These are phyloP conservation scores for Empidonax alnorum DNA, from an alignment of 2,113 vertebrate genomes.

Conservation along the genomic window DNA sequence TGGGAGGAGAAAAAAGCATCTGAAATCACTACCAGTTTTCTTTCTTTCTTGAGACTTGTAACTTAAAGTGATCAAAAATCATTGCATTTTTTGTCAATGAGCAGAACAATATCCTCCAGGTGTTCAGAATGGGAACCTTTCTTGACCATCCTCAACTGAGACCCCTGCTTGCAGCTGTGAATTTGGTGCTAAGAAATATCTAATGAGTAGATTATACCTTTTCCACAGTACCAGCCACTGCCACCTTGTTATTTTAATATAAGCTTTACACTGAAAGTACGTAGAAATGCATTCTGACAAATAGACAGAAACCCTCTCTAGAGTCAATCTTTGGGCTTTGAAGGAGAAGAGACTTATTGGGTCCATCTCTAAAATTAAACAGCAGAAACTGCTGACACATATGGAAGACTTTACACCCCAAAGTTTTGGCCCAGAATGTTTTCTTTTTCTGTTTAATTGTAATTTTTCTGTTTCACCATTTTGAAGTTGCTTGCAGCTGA, in stretches of 20 bases:
- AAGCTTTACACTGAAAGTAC: background rate
- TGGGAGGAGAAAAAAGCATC: slow-evolving; percentile 35
- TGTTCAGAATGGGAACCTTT: background rate
- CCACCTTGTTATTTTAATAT: background rate
- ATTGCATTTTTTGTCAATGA: slow-evolving; percentile 29
- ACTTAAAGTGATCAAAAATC: background rate
- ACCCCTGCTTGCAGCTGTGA: background rate
- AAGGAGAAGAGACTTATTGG: background rate
- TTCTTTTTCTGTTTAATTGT: slow-evolving; percentile 26
- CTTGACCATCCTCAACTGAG: background rate
- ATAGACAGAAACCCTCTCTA: background rate
- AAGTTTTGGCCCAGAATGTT: background rate
- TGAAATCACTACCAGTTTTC: slow-evolving; percentile 22
- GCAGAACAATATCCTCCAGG: background rate
- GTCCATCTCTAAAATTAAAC: slow-evolving; percentile 1
- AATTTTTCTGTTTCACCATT: slow-evolving; percentile 31
- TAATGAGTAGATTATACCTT: background rate
- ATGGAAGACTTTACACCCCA: background rate
- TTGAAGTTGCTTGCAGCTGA: slow-evolving; percentile 30
- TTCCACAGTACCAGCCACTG: background rate
- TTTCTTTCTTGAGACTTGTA: slow-evolving; percentile 18
- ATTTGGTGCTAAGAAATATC: background rate
- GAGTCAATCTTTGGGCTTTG: background rate
- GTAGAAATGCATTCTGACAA: background rate
- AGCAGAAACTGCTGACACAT: background rate